Conservation (phyloP, 2,113 vertebrate species). For the Mesitornis unicolor region DNA sequence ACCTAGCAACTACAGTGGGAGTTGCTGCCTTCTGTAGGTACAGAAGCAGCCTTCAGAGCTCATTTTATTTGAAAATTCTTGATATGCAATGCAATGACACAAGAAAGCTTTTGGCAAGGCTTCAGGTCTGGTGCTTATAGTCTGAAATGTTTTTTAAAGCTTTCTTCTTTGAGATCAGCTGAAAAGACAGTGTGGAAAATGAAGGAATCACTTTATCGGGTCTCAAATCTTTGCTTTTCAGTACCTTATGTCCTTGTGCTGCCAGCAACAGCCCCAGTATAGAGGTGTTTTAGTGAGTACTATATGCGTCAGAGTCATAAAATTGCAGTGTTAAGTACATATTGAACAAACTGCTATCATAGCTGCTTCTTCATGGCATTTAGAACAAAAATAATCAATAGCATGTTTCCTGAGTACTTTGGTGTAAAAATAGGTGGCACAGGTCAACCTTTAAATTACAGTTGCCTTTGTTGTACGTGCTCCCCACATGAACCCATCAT, state of each 20-base stretch:
- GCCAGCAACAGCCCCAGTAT: not conserved
- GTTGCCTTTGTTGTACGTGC: fast-evolving
- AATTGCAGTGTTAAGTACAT: not conserved
- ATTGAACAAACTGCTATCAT: not conserved
- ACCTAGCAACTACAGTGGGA: not conserved
- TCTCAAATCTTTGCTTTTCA: not conserved
- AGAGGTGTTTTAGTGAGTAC: not conserved
- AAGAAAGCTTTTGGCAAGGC: slow-evolving; percentile 3
- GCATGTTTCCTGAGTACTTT: not conserved
- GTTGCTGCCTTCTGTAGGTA: not conserved
- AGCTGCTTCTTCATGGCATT: not conserved
- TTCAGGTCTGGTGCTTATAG: not conserved
- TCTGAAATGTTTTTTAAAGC: not conserved
- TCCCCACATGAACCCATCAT: fast-evolving
- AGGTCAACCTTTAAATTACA: not conserved
- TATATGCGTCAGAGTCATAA: not conserved
- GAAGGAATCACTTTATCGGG: not conserved
- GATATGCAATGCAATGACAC: not conserved
- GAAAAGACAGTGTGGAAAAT: not conserved
- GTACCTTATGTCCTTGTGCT: not conserved
- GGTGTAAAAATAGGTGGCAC: not conserved
- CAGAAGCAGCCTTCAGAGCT: not conserved
- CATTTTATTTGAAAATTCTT: not conserved
- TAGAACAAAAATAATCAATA: not conserved
- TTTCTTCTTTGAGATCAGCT: not conserved